phyloP scores from a whole-genome alignment of 2,113 vertebrate species.

The Varanus salvator region DNA sequence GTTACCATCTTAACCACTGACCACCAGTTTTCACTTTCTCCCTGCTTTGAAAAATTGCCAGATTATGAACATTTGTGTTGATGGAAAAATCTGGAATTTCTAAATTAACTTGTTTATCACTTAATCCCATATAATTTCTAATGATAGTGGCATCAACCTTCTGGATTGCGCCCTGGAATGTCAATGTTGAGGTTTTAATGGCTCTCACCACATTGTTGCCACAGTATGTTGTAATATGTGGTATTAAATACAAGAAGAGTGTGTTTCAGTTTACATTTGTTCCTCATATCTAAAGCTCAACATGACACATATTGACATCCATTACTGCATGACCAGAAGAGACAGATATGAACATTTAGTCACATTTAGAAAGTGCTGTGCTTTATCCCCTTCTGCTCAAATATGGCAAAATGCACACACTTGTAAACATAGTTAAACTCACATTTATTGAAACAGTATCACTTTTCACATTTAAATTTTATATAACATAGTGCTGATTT shows the following conservation, averaged over 20 bases:
- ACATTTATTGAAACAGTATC: conserved; percentile 49
- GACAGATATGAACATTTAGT: conserved; percentile 12
- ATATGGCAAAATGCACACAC: conserved; percentile 39
- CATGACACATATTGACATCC: not conserved
- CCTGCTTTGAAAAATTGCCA: not conserved
- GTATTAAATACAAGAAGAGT: not conserved
- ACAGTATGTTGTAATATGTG: not conserved
- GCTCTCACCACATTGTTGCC: conserved; percentile 15
- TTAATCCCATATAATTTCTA: not conserved
- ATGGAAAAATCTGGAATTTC: not conserved
- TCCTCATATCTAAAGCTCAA: not conserved
- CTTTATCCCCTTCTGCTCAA: conserved; percentile 11
- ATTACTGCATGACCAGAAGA: conserved; percentile 1
- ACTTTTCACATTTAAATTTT: conserved; percentile 49
- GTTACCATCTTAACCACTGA: not conserved
- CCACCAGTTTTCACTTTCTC: not conserved
- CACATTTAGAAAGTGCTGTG: conserved; percentile 32
- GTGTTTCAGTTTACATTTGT: conserved; percentile 34
- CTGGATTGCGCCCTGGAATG: not conserved
- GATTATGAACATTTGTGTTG: not conserved
- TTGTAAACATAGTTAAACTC: conserved; percentile 66
- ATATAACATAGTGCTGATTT: conserved; percentile 54
- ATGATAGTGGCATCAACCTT: not conserved
- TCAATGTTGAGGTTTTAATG: not conserved
- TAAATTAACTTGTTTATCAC: not conserved